Conservation (phyloP, 2,113 vertebrate species). For the Scopus umbretta region DNA sequence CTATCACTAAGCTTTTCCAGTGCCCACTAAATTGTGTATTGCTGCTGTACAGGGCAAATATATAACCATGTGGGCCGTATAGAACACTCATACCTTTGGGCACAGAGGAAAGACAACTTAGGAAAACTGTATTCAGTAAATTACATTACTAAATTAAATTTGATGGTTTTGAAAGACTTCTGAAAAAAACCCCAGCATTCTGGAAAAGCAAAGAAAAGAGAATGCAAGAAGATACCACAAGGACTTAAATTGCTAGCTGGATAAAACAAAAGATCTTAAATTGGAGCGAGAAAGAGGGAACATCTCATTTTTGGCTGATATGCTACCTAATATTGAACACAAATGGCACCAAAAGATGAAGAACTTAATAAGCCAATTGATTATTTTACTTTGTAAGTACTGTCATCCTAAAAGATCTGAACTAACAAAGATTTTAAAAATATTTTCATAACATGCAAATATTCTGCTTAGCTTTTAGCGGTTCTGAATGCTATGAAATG, state of each 20-base stretch:
- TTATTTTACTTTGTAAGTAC: not conserved
- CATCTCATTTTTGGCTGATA: not conserved
- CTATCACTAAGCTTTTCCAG: not conserved
- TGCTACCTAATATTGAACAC: not conserved
- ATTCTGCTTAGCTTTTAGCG: not conserved
- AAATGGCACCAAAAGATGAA: not conserved
- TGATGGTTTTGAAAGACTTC: not conserved
- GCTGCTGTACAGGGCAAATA: not conserved
- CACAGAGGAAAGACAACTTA: not conserved
- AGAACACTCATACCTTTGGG: not conserved
- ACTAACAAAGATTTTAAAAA: not conserved
- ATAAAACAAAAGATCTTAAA: not conserved
- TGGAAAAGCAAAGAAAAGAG: not conserved
- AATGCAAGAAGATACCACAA: not conserved
- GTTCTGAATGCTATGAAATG: constrained; percentile 2
- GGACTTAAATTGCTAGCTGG: not conserved
- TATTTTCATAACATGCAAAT: not conserved
- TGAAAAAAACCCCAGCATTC: not conserved
- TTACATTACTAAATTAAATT: not conserved
- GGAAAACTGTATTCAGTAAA: not conserved
- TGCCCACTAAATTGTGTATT: not conserved
- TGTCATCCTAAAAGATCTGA: not conserved
- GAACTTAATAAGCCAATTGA: not conserved
- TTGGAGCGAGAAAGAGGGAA: not conserved
- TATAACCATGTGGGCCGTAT: not conserved